Base-by-base conservation (phyloP, 2,888 invertebrate genomes). In the Drosophila nr. perissopoda region DNA sequence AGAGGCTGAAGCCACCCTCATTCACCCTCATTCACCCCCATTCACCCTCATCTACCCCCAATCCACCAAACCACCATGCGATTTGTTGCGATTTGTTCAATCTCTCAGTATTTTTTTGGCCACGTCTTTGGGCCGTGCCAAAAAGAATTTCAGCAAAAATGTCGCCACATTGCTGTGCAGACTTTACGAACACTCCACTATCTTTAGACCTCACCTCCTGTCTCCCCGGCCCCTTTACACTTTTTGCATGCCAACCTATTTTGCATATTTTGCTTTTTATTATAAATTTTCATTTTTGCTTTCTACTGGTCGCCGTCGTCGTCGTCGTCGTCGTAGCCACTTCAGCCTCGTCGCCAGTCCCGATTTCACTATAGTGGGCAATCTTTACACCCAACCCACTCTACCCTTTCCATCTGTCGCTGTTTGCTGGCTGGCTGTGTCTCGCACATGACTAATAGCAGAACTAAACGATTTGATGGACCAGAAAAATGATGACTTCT, bases 381-480 rank as follows among this genome's bases (percentile, higher is more conserved):
- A 73, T 75, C 70, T 74, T 38, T 40, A 25, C 33, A 40, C 40
- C 27, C 25, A 45, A 40, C 16, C 27, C 52, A 10, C 31, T 10
- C 10, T 13, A 7, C n/a, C 11, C 42, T 25, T 69, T 49, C 42
- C 56, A 72, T 59, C 69, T 62, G 69, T 66, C 60, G 52, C 54
- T 45, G 45, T 63, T 57, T 51, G 57, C 38, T 53, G 69, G 56
- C 67, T 63, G 25, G 56, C 67, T 63, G 25, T 62, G 51, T 67
- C 77, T 72, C 69, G 78, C 74, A 86, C 87, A 90, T 91, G 91
- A 91, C 90, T 91, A 91, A 91, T 91, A 85, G 92, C 91, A 84
- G 87, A 92, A 91, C 91, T 91, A 92, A 92, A 89, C 92, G 91
- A 92, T 92, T 92, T 92, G 90, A 91, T 91, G 91, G 89, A 91